Conservation (phyloP, 2,888 invertebrate species). For the Stenodema calcarata region DNA sequence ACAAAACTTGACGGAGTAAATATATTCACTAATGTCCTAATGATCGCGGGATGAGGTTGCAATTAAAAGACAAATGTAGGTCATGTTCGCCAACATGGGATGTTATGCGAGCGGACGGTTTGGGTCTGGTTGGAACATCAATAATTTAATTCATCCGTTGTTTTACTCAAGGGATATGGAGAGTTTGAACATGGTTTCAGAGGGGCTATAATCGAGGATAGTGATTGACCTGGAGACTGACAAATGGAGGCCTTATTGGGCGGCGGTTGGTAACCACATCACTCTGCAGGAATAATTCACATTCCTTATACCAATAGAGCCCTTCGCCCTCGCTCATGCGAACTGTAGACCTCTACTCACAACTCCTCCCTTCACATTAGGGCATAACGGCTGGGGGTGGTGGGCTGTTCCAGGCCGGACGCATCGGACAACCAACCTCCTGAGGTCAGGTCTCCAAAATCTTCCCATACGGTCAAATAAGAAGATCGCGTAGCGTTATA, state of each 20-base stretch:
- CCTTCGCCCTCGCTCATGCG: neutral
- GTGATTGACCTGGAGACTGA: neutral
- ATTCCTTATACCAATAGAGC: neutral
- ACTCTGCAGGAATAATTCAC: conserved; percentile 9
- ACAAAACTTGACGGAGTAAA: too few species aligned
- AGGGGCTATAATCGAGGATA: neutral
- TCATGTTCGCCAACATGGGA: neutral
- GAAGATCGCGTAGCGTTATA: too few species aligned
- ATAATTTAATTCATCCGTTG: neutral
- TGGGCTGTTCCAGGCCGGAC: too few species aligned
- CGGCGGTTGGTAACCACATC: conserved; percentile 7
- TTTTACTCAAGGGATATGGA: neutral
- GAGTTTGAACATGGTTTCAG: neutral
- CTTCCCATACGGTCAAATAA: too few species aligned
- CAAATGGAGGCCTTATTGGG: neutral
- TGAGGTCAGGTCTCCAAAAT: too few species aligned
- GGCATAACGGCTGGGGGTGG: neutral
- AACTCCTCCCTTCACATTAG: neutral
- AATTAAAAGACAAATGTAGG: neutral
- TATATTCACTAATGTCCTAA: too few species aligned
- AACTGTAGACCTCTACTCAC: neutral
- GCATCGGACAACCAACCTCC: too few species aligned
- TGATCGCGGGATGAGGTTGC: neutral
- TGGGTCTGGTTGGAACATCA: neutral
- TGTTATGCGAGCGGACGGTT: neutral